Conservation (phyloP, 2,888 invertebrate genomes). For the Drosophila phalerata region DNA sequence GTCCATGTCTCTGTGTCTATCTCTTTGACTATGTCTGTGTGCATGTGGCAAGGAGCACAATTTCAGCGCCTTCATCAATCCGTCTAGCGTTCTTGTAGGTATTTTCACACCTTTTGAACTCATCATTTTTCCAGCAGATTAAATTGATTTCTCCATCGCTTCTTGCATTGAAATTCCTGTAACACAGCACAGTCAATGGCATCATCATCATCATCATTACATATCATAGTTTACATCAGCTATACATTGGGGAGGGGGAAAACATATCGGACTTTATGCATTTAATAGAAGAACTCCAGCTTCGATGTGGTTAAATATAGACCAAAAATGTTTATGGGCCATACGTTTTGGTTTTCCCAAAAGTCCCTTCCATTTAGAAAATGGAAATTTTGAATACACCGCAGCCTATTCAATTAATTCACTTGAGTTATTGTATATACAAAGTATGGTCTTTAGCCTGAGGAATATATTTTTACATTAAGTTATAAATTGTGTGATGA, state of each 20-base stretch:
- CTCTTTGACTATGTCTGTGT: background rate
- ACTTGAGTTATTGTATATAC: constrained; percentile 20
- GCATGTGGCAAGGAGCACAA: constrained; percentile 16
- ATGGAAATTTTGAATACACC: constrained; percentile 16
- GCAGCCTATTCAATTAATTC: constrained; percentile 24
- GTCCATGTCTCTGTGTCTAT: background rate
- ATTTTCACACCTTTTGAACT: constrained; percentile 73
- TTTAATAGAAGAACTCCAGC: constrained; percentile 54
- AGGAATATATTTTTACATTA: background rate
- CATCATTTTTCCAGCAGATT: constrained; percentile 58
- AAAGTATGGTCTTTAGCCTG: background rate
- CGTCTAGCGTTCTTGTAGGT: constrained; percentile 64
- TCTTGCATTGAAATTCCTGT: constrained; percentile 15
- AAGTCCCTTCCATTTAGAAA: constrained; percentile 26
- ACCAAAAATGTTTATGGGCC: constrained; percentile 48
- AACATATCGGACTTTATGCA: constrained; percentile 47
- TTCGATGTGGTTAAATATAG: constrained; percentile 55
- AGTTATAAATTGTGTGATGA: background rate
- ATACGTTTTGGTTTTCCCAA: constrained; percentile 10
- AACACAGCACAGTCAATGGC: constrained; percentile 3
- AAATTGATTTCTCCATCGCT: constrained; percentile 55
- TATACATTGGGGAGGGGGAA: background rate
- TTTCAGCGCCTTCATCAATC: constrained; percentile 69
- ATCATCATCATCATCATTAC: constrained; percentile 42
- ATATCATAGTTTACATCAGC: constrained; percentile 38